These are phyloP conservation scores for Gobius niger DNA, from an alignment of 2,113 vertebrate species.

Conservation along the genomic window DNA sequence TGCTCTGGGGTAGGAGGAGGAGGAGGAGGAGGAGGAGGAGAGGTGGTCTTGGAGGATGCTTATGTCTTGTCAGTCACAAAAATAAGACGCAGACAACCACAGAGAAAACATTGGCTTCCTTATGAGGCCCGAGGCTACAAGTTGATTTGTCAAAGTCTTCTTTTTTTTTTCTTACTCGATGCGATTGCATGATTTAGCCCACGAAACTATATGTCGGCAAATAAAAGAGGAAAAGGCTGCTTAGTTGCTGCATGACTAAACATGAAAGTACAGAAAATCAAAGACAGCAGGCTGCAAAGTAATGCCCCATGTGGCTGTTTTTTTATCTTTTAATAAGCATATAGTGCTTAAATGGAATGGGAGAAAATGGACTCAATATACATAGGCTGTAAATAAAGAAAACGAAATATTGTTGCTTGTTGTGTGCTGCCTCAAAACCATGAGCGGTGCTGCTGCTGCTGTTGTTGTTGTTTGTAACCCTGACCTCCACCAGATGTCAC, in stretches of 20 bases:
- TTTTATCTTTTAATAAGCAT: too few relatives aligned
- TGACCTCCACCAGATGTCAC: slow-evolving; percentile 51
- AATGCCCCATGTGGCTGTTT: neutral
- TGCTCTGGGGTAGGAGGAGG: neutral
- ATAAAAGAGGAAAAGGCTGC: neutral
- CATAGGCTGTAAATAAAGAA: too few relatives aligned
- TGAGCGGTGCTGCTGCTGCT: too few relatives aligned
- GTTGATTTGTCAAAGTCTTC: too few relatives aligned
- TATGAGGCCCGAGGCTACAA: neutral
- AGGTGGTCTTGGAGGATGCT: neutral
- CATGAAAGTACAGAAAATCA: neutral
- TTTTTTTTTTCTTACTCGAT: neutral
- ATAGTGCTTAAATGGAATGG: too few relatives aligned
- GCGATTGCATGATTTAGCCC: neutral
- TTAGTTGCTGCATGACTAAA: neutral
- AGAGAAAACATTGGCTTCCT: neutral
- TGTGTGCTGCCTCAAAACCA: too few relatives aligned
- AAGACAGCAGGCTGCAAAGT: neutral
- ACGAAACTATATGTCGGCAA: neutral
- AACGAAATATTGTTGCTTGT: too few relatives aligned
- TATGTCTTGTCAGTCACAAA: neutral
- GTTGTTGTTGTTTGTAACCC: neutral
- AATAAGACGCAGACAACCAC: neutral
- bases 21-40: neutral
- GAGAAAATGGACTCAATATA: neutral